Evolutionary conservation across 2,113 vertebrate species (phyloP), one percentile per base, ranked within the genome.

Genomic region (Triplophysa tibetana): DNA sequence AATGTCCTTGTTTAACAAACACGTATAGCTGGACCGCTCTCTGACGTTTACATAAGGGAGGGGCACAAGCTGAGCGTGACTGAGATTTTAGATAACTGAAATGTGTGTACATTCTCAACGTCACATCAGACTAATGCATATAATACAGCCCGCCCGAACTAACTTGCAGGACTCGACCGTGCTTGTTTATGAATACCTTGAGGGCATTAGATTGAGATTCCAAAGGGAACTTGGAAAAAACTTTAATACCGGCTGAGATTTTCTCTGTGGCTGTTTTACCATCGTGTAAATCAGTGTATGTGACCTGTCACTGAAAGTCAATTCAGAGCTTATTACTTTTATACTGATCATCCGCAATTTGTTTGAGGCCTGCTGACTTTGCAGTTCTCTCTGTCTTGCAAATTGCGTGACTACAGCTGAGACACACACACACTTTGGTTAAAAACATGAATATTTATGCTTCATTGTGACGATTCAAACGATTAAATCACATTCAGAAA

Each of bases 41-140:
- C 45, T 65, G 45, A 54, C 14, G 62, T 77, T 77, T 65, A 77
- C 73, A 54, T 13, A 26, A 52, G 74, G 74, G 74, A 64, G 43
- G 26, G 62, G 43, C 10, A 16, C 3, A 33, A 64, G 24, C 14
- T 54, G 62, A 77, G n/a, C 7, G 19, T 52, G 19, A 52, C 61
- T 64, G 60, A 65, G 19, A 52, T 33, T 76, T 52, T 60, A 8
- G 8, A 48, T 13, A 60, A 24, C 72, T 75, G 6, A 65, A 77
- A 54, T 54, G 13, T 65, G 60, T 2, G 19, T 19, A 75, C 2
- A 1, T 14, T 21, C 60, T 50, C 56, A 50, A 12, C 14, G 48
- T 50, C 33, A 16, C 11, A 50, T 75, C 41, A 33, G 74, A 12
- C 2, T 4, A 48, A 63, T 5, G 1, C 17, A 65, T 38, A 63